Conservation (phyloP, 2,888 invertebrate genomes). For the Protodeltote pygarga region DNA sequence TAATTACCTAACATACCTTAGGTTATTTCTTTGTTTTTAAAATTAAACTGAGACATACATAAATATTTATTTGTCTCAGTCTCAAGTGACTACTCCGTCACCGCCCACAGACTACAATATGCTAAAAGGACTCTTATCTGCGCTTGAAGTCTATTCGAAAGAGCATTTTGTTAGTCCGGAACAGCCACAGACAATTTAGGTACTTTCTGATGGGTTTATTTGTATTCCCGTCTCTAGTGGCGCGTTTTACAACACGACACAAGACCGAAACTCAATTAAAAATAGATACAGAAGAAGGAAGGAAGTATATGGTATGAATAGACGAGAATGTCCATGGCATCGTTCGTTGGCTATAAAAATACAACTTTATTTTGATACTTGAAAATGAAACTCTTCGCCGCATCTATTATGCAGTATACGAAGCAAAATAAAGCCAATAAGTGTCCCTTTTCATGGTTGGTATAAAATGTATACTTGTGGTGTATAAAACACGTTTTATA, state of each 20-base stretch:
- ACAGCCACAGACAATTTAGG: slow-evolving; percentile 41
- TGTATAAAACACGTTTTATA: too few species aligned
- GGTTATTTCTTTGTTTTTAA: too few species aligned
- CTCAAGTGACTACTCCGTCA: too few species aligned
- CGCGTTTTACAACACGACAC: slow-evolving; percentile 67
- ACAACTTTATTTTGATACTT: slow-evolving; percentile 41
- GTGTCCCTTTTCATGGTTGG: too few species aligned
- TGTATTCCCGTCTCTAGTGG: slow-evolving; percentile 62
- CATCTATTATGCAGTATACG: slow-evolving; percentile 6
- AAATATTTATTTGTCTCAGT: too few species aligned
- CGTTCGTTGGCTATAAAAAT: slow-evolving; percentile 52
- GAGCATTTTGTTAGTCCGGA: slow-evolving; percentile 12
- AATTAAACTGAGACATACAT: too few species aligned
- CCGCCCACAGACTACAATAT: too few species aligned
- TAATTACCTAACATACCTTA: too few species aligned
- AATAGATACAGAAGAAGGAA: slow-evolving; percentile 78
- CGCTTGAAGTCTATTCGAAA: slow-evolving; percentile 4
- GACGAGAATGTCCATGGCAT: slow-evolving; percentile 65
- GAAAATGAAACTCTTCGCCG: slow-evolving; percentile 18
- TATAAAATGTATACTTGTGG: background rate
- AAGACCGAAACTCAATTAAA: slow-evolving; percentile 64
- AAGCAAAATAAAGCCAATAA: background rate
- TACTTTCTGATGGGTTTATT: slow-evolving; percentile 56
- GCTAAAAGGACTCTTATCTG: too few species aligned
- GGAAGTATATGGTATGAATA: slow-evolving; percentile 76